Evolutionary conservation across 2,113 vertebrate genomes (phyloP), one percentile per base, ranked within the genome.

Genomic region (Mobula hypostoma): DNA sequence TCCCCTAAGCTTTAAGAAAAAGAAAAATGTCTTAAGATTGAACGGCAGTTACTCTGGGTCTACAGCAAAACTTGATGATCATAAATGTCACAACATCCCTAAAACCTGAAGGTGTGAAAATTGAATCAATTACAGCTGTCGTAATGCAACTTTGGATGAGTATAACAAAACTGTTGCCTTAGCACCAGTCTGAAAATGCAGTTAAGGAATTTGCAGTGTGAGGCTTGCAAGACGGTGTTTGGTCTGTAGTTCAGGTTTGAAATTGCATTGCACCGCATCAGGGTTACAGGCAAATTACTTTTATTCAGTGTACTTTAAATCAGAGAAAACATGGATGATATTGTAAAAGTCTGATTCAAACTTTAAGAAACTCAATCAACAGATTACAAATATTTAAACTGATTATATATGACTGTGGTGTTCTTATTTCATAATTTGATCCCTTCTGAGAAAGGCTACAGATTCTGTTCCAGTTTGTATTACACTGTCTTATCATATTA

Each of bases 161-260:
- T 40, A 82, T 40, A 82, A 82, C 7, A 40, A 82, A 21, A 83
- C 21, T 24, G 48, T 58, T 9, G 56, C 40, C 80, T 1, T 2
- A 58, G 19, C 48, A 56, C 5, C 80, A 56, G 48, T 83, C 29
- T 85, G 82, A 85, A 85, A 85, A 85, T 58, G 48, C 48, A 85
- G 48, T 56, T 58, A 27, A 85, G 21, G 82, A 87, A 61, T 87
- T 48, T 48, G 48, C 48, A 61, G 48, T 87, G 83, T 61, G 27
- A 87, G 83, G 24, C 24, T 61, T 61, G 48, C 40, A 87, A 87
- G 48, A 61, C 24, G n/a, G 7, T 74, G 66, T 27, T 92, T 36
- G 88, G 88, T 40, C 29, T 93, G 40, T 19, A 93, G 40, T 48
- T 74, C 70, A 93, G 91, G 36, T 56, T 93, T 76, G 90, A 48